Conservation (phyloP, 2,797 vertebrate species). For the Lepidocolaptes lacrymiger region DNA sequence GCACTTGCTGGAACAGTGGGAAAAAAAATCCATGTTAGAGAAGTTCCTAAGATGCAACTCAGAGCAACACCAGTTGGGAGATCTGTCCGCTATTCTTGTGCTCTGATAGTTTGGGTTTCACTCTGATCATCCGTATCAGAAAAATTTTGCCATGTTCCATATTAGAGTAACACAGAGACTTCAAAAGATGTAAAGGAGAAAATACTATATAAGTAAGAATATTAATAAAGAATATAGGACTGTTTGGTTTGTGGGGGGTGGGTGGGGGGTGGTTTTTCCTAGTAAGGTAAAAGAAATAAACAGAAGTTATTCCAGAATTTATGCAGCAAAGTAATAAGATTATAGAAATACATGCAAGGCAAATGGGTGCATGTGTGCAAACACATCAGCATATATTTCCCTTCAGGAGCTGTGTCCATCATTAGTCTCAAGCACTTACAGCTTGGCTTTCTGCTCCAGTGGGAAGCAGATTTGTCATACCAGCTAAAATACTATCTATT, state of each 20-base stretch:
- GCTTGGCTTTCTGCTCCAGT: background rate
- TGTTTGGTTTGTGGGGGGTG: background rate
- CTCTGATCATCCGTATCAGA: background rate
- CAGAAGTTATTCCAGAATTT: background rate
- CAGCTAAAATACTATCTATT: background rate
- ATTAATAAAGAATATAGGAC: background rate
- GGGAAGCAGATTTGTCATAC: background rate
- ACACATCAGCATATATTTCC: background rate
- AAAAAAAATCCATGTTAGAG: background rate
- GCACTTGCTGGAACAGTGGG: background rate
- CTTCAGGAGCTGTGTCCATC: background rate
- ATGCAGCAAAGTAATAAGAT: background rate
- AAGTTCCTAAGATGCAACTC: background rate
- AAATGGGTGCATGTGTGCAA: background rate
- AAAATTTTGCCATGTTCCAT: background rate
- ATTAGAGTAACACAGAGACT: background rate
- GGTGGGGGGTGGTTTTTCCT: background rate
- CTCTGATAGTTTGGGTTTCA: background rate
- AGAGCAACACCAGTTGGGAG: background rate
- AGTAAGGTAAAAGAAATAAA: background rate
- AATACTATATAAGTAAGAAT: background rate
- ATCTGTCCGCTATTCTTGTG: background rate
- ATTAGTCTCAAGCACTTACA: background rate
- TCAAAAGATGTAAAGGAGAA: background rate
- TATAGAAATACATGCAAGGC: background rate